Evolutionary conservation across 2,797 vertebrate species (phyloP), one percentile per base, ranked within the genome.

Genomic region (Corythornis leucogaster): DNA sequence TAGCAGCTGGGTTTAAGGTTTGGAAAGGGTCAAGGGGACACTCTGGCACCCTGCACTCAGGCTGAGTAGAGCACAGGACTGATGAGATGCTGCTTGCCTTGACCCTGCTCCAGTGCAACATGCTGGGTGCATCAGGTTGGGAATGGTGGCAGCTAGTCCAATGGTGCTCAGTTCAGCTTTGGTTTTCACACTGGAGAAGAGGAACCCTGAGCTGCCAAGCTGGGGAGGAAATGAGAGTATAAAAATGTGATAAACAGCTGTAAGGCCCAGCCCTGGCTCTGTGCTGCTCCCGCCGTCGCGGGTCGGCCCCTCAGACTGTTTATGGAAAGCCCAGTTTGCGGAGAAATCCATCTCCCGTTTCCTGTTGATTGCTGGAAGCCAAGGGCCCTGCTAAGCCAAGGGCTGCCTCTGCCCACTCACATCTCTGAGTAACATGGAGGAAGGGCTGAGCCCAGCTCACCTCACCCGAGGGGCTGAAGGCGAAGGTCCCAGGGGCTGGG

Each of bases 331-430:
- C 80, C 89, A 63, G 93, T 95, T 96, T 94, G 94, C 94, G 88
- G 93, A 96, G 96, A 97, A 97, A 96, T 96, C 91, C 95, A 94
- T 95, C 95, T 96, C 89, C 96, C 95, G 9, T 95, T 97, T 97
- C 96, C 96, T 97, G 94, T 96, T 96, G 91, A 92, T 87, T 54
- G 43, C 90, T 92, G 93, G 77, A 11, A 96, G 96, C 95, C 96
- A 96, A 97, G 91, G 68, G 4, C 88, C 12, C 14, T 2, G 54
- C 82, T 40, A 88, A 64, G 92, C 90, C 95, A 95, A 93, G 83
- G 79, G 86, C 94, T 50, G 90, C 78, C 2, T 76, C 75, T 19
- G 79, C 90, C 86, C 3, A 45, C 58, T 24, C 81, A 61, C n/a
- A 38, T 38, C 93, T 50, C 38, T 6, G 54, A 1, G 46, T 1